A percentile compares a stretch with the other conserved stretches of the same genome.
These are phyloP conservation scores for Procavia capensis DNA, from an alignment of 2,113 vertebrate species.

Conservation along the genomic window DNA sequence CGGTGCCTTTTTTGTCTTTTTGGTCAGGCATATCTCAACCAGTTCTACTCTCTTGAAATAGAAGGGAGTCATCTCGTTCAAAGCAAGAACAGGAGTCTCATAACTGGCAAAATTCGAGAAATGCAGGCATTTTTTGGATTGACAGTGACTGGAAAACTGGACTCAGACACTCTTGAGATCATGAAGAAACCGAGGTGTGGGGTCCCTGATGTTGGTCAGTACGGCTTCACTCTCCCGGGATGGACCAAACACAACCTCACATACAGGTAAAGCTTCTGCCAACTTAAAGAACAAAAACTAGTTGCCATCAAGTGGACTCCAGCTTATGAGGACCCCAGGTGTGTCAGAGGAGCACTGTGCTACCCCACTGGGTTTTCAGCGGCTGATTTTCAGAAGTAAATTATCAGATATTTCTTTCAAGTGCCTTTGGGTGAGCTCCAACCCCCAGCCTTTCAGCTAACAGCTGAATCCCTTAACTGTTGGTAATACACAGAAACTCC, in stretches of 20 bases:
- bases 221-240: constrained; percentile 85
- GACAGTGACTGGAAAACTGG: constrained; percentile 85
- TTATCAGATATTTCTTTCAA: no score
- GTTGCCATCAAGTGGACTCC: neutral
- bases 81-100: constrained; percentile 73
- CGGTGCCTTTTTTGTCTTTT: constrained; percentile 46
- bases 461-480: no score
- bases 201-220: constrained; percentile 86
- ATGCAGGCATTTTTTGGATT: constrained; percentile 90
- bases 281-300: neutral
- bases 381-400: neutral
- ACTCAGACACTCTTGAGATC: constrained; percentile 83
- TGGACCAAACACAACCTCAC: constrained; percentile 86
- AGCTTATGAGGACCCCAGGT: neutral
- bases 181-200: constrained; percentile 88
- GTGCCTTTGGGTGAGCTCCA: neutral
- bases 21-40: constrained; percentile 84
- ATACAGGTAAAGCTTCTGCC: constrained; percentile 86
- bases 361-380: neutral
- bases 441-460: neutral
- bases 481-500: no score
- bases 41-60: constrained; percentile 84
- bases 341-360: neutral
- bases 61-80: constrained; percentile 79
- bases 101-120: constrained; percentile 82